Evolutionary conservation across 2,888 invertebrate species (phyloP), one percentile per base, ranked within the genome.

Genomic region (Elegia similella): DNA sequence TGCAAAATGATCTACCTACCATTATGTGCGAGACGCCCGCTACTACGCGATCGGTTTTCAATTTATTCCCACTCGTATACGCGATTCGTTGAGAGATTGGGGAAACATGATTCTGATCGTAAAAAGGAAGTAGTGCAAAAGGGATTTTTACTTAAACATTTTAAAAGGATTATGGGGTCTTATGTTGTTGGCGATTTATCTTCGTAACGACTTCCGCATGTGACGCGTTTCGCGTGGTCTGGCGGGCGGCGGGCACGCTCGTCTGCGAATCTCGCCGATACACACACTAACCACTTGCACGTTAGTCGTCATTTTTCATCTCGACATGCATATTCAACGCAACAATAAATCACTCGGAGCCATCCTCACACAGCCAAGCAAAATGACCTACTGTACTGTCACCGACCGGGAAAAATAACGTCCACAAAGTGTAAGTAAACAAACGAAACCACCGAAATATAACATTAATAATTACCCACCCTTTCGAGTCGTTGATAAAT

Each of bases 321-420:
- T 76, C 81, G 86, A 86, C 88, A 88, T 89, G 89, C 88, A 90
- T 91, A 89, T 89, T 91, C 88, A 90, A 87, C 87, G 76, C 72
- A 77, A 87, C 80, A 81, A 90, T 91, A 89, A 88, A 91, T 91
- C 90, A 91, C 82, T 79, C 75, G 65, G 72, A 78, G 80, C 80
- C 75, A 83, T 83, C 80, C 79, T 75, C 76, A 75, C 78, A 76
- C 72, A 75, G 70, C 80, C 81, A 76, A 82, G 84, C 82, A 80
- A 78, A 85, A 85, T 86, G 84, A 86, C 84, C 84, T 78, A 84
- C 82, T 80, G 82, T 79, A 77, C 82, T 79, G 78, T 73, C 80
- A 78, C 77, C 75, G 79, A 78, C 81, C 72, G 77, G 73, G 69
- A 80, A 84, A 86, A 85, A 85, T 82, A 86, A 79, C 74, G 67